Conservation (phyloP, 2,888 invertebrate genomes). For the Meandrusa payeni region DNA sequence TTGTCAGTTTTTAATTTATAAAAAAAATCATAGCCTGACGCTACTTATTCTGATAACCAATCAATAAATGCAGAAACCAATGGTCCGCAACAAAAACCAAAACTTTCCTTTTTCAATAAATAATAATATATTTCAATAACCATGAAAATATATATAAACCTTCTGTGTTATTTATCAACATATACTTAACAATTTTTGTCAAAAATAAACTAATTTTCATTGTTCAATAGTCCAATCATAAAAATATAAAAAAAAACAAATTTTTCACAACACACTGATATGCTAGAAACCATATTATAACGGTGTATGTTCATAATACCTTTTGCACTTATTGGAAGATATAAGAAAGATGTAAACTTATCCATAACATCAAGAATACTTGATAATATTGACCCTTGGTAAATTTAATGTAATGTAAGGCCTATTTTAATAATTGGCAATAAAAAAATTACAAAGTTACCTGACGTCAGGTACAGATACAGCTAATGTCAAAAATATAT, state of each 20-base stretch:
- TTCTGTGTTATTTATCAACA: constrained; percentile 6
- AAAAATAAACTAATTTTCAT: constrained; percentile 1
- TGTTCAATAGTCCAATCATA: background rate
- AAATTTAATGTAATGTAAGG: too few relatives aligned
- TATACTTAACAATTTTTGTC: constrained; percentile 10
- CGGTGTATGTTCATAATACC: background rate
- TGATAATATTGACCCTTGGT: too few relatives aligned
- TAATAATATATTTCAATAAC: constrained; percentile 8
- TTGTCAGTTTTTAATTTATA: too few relatives aligned
- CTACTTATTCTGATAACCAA: background rate
- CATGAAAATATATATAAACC: constrained; percentile 1
- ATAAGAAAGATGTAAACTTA: too few relatives aligned
- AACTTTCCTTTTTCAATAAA: constrained; percentile 1
- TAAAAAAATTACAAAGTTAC: too few relatives aligned
- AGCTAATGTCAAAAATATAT: constrained; percentile 13
- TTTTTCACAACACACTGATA: constrained; percentile 22
- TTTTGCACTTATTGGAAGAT: too few relatives aligned
- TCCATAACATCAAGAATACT: too few relatives aligned
- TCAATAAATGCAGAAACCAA: constrained; percentile 1
- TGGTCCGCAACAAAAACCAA: background rate
- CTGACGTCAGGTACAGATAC: too few relatives aligned
- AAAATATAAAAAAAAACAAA: background rate
- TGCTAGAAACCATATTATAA: constrained; percentile 5
- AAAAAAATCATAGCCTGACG: too few relatives aligned
- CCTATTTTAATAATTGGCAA: too few relatives aligned